These are phyloP conservation scores for Phylloscopus trochilus DNA, from an alignment of 2,113 vertebrate species.

Conservation along the genomic window DNA sequence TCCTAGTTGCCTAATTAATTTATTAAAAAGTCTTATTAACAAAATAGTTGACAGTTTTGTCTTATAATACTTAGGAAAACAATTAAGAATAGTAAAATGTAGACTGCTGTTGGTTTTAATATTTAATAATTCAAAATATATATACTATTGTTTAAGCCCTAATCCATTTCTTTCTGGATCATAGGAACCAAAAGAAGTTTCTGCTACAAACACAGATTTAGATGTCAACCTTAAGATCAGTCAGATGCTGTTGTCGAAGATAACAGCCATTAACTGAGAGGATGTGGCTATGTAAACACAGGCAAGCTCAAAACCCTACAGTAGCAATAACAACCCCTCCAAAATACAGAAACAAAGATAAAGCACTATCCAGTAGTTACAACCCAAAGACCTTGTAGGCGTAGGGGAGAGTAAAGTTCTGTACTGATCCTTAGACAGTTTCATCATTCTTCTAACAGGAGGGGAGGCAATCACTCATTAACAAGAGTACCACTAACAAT, in stretches of 20 bases:
- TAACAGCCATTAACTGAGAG: background rate
- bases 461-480: background rate
- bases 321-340: background rate
- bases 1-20: background rate
- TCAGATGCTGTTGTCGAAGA: background rate
- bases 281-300: background rate
- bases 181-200: background rate
- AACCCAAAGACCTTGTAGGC: accelerated
- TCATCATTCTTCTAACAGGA: background rate
- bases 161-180: background rate
- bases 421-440: background rate
- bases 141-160: background rate
- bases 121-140: background rate
- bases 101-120: background rate
- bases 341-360: background rate
- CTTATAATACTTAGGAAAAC: background rate
- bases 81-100: background rate
- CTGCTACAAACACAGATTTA: background rate
- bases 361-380: background rate
- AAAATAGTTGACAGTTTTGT: background rate
- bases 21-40: background rate
- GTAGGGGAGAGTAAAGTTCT: background rate
- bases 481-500: background rate
- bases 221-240: background rate
- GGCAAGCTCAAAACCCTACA: background rate